Base-by-base conservation (phyloP, 1,140 invertebrate species). In the Matsumurasca onukii region DNA sequence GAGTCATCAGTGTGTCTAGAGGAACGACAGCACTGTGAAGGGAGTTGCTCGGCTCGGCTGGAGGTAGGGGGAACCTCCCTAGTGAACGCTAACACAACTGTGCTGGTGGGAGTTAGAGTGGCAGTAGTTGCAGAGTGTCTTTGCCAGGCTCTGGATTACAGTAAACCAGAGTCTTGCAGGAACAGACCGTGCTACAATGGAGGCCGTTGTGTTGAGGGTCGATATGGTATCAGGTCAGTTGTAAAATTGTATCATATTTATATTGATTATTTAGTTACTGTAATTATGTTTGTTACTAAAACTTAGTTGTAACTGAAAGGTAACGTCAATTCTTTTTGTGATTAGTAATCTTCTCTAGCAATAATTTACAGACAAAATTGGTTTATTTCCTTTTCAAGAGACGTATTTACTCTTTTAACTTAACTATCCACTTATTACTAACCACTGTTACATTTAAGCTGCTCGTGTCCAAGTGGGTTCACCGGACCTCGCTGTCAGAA, bases 1-100 rank as follows among this genome's bases (percentile, higher is more conserved):
- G 95, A 98, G 75, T n/a, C n/a, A n/a, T n/a, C n/a, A n/a, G 95
- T 98, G 81, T 99, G 97, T 80, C 82, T 97, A 27, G 93, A 95
- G 77, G 94, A 97, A 82, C 95, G 97, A 77, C 90, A 94, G 76
- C 91, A 91, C 81, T 98, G 96, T 80, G 95, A 98, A 80, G 94
- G 93, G 5, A 97, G 95, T 63, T 98, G 97, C 80, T 95, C 94
- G 0, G 98, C 97, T 80, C 86, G 88, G 31, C 80, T 98, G 29
- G 91, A 94, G 73, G 93, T 97, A 61, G 94, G 90, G 78, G 87
- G 88, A 69, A 80, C 94, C 62, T 95, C 96, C 71, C 92, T 97
- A 87, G 94, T 98, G 0, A 98, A 98, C 81, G 92, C 97, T 12
- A 99, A 98, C 76, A 95, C 93, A 80, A 98, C 96, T 0, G 90